Percentiles rank a stretch among this genome's conserved stretches.
Evolutionary conservation across 2,888 invertebrate genomes (phyloP).

Genomic region (Oasisia sp.): DNA sequence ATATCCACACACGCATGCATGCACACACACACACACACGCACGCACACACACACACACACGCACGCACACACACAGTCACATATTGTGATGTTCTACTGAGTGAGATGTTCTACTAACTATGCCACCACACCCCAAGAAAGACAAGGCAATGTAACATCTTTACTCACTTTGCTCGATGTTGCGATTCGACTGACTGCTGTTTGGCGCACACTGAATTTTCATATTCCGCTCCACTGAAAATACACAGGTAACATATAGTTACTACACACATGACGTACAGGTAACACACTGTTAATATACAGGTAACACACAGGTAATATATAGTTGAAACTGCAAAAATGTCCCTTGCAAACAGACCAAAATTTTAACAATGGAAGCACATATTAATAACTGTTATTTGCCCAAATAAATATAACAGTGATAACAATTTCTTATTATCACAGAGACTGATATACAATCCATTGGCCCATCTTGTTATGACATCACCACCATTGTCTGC

Average conservation of each 20-base stretch:
- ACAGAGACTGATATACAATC: background rate
- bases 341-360: too few species aligned
- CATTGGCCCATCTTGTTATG: background rate
- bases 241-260: conserved; percentile 30
- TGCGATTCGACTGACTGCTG: conserved; percentile 55
- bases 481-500: background rate
- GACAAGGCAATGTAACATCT: background rate
- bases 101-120: too few species aligned
- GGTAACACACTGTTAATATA: background rate
- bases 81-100: too few species aligned
- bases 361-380: too few species aligned
- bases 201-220: conserved; percentile 64
- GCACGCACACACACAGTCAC: too few species aligned
- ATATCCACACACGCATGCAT: too few species aligned
- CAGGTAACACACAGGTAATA: too few species aligned
- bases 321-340: too few species aligned
- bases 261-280: background rate
- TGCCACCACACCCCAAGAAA: background rate
- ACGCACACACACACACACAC: too few species aligned
- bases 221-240: conserved; percentile 72
- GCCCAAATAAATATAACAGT: background rate
- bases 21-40: too few species aligned
- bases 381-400: too few species aligned
- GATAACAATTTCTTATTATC: background rate
- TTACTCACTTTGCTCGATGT: conserved; percentile 63